Evolutionary conservation across 2,888 invertebrate genomes (phyloP).

Genomic region (Chloromyia formosa): DNA sequence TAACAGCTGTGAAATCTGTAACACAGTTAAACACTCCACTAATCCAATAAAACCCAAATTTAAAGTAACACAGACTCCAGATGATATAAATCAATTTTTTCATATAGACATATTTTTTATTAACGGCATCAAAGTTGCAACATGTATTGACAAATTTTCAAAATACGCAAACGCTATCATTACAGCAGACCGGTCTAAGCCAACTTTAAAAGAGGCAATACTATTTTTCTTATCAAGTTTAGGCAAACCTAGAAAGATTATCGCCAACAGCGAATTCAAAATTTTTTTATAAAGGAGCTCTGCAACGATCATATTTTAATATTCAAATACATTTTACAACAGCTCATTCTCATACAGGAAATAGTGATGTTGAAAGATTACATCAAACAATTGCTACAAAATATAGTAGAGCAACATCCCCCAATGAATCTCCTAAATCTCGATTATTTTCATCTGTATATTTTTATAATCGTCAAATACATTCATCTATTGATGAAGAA

Average conservation of each 20-base stretch:
- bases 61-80: slow-evolving; percentile 8
- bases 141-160: slow-evolving; percentile 19
- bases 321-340: slow-evolving; percentile 18
- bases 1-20: slow-evolving; percentile 14
- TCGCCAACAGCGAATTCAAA: slow-evolving; percentile 27
- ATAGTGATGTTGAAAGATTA: slow-evolving; percentile 16
- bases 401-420: slow-evolving; percentile 11
- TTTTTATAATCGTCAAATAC: slow-evolving; percentile 23
- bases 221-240: slow-evolving; percentile 20
- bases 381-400: slow-evolving; percentile 16
- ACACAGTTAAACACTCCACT: slow-evolving; percentile 7
- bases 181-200: slow-evolving; percentile 11
- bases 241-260: slow-evolving; percentile 18
- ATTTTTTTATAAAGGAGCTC: slow-evolving; percentile 10
- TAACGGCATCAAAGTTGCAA: slow-evolving; percentile 11
- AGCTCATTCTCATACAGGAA: slow-evolving; percentile 21
- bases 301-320: slow-evolving; percentile 9
- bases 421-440: slow-evolving; percentile 10
- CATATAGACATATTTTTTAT: slow-evolving; percentile 15
- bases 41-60: slow-evolving; percentile 25
- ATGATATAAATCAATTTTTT: slow-evolving; percentile 13
- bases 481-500: slow-evolving; percentile 17
- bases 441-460: not conserved
- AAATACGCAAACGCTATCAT: not conserved
- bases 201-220: slow-evolving; percentile 15